Conservation (phyloP, 2,797 vertebrate species). For the Cottoperca gobio region DNA sequence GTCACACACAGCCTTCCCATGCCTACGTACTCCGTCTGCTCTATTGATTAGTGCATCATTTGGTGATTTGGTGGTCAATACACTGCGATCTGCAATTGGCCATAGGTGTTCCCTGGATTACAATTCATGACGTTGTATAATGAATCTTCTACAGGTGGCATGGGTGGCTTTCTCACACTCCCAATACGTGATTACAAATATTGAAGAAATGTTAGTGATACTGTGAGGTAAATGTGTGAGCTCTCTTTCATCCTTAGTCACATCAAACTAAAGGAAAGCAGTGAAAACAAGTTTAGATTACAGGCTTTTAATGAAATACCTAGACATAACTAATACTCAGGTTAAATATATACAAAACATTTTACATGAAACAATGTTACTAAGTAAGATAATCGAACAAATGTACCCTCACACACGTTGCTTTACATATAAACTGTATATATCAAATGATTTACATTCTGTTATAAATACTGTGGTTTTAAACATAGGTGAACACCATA, state of each 20-base stretch:
- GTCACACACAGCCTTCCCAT: constrained; percentile 60
- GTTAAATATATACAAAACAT: background rate
- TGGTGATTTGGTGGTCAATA: constrained; percentile 72
- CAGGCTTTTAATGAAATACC: background rate
- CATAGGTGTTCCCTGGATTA: constrained; percentile 23
- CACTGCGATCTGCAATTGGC: constrained; percentile 29
- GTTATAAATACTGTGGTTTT: background rate
- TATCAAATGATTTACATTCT: background rate
- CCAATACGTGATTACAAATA: background rate
- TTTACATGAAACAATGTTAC: background rate
- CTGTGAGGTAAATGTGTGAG: background rate
- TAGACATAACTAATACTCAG: background rate
- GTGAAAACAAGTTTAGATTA: background rate
- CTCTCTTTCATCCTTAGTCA: background rate
- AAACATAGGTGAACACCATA: background rate
- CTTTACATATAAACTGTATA: background rate
- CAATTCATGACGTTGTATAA: constrained; percentile 1
- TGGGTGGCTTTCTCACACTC: background rate
- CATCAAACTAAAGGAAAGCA: background rate
- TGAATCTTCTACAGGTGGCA: constrained; percentile 6
- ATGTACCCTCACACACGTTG: background rate
- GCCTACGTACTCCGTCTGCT: constrained; percentile 67
- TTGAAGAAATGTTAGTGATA: background rate
- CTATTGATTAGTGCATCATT: constrained; percentile 79
- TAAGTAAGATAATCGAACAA: background rate